Base-by-base conservation (phyloP, 2,888 invertebrate genomes). In the Drosophila pseudotalamancana region DNA sequence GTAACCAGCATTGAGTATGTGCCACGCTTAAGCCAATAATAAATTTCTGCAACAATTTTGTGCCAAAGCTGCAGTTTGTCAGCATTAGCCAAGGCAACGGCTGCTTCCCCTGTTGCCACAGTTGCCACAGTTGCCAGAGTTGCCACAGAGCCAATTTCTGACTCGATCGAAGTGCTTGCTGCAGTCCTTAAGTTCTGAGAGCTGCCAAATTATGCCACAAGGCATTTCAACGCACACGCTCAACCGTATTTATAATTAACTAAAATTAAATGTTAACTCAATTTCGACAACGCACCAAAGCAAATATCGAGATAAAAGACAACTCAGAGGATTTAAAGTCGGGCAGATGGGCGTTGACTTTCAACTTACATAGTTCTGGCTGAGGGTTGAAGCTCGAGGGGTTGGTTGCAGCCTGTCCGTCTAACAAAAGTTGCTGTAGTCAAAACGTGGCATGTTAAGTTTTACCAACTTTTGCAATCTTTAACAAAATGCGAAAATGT, bases 61-160 rank as follows among this genome's bases (percentile, higher is more conserved):
- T 68, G 66, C 66, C 60, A 79, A 83, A 83, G 83, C 87, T 86
- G 87, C 84, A 82, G 73, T 86, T 86, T 72, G 79, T 82, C 82
- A 83, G 82, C 71, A 79, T 83, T 86, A 85, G 79, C 51, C 50
- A 48, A 29, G 50, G 46, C 55, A 56, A 27, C 19, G 21, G 23
- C 12, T 40, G 31, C 40, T n/a, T 12, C 25, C 8, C 14, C 31
- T 5, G 2, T 12, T n/a, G 8, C 35, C n/a, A n/a, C n/a, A n/a
- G n/a, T n/a, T 39, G 40, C 57, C 21, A 11, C 25, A 46, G 40
- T n/a, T 34, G 19, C 51, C 14, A 32, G 34, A 11, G 25, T 57
- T 57, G 32, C 59, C 59, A 25, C 21, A 34, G 29, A 32, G 25
- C 23, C 39, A 50, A 43, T 32, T 49, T 12, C 39, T 46, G 23